Conservation (phyloP, 2,888 invertebrate species). For the Erannis defoliaria region DNA sequence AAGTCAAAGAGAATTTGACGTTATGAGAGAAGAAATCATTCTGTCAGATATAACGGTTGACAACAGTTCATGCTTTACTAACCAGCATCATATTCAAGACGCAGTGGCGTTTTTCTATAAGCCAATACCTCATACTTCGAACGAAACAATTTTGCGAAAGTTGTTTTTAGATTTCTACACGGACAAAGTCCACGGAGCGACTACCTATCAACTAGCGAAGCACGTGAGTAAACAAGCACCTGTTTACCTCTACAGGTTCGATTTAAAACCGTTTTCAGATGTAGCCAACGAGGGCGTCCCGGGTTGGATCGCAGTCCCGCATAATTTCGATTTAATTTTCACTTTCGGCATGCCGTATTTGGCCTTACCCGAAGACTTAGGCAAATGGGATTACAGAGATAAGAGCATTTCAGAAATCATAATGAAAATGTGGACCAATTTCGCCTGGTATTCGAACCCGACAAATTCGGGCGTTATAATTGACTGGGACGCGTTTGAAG, state of each 20-base stretch:
- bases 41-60: conserved; percentile 87
- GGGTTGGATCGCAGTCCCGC: conserved; percentile 93
- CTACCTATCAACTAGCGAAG: conserved; percentile 89
- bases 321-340: conserved; percentile 93
- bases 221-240: conserved; percentile 87
- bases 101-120: conserved; percentile 92
- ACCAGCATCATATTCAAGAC: conserved; percentile 89
- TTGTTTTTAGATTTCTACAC: conserved; percentile 90
- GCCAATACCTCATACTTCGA: conserved; percentile 88
- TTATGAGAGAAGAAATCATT: conserved; percentile 88
- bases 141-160: conserved; percentile 87
- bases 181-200: conserved; percentile 91
- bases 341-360: conserved; percentile 93
- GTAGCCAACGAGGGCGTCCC: conserved; percentile 89
- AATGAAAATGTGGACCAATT: conserved; percentile 93
- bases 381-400: conserved; percentile 92
- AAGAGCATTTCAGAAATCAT: conserved; percentile 92
- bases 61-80: conserved; percentile 87
- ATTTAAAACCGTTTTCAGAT: conserved; percentile 89
- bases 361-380: conserved; percentile 85
- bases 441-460: conserved; percentile 91
- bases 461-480: conserved; percentile 90
- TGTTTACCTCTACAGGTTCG: conserved; percentile 92
- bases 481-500: conserved; percentile 91
- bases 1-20: conserved; percentile 86